Base-by-base conservation (phyloP, 35 echinoderm and acorn worm genomes). In the Lytechinus pictus region DNA sequence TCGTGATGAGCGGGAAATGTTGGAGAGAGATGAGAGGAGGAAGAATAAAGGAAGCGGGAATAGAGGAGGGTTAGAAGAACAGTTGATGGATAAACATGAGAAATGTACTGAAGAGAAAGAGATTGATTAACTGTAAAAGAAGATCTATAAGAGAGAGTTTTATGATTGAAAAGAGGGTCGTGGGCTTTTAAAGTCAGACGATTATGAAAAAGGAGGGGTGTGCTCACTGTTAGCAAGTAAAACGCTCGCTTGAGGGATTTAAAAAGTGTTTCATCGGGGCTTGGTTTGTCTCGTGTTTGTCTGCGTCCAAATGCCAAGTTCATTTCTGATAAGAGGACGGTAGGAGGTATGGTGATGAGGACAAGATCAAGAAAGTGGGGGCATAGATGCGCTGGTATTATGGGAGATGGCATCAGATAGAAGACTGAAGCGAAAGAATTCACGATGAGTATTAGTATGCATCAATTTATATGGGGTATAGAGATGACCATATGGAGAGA, bases 211-310 rank as follows among this genome's bases (percentile, higher is more conserved):
- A 90, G 52, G 88, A 54, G 27, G 88, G 88, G 88, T 6, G 88
- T 6, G 88, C 28, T 44, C 33, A 44, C 33, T 19, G 88, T 44
- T 19, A 90, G 3, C 28, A 90, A 90, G 52, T 44, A 58, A 58
- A 58, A 58, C 9, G 56, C 29, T 44, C 16, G 27, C 28, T 52
- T 33, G 4, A 44, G 1, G 66, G 66, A 24, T 24, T 79, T 79
- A 27, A 90, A 44, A 10, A 33, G 88, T 90, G 88, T 79, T 79
- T 79, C 66, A 79, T 79, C 66, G 4, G 3, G 66, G 66, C 66
- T 79, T 79, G 66, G 66, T n/a, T 79, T 79, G 66, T 79, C 66
- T 79, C 66, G 66, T 24, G 66, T 79, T 79, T 79, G 66, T 79
- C 66, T 79, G 66, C 66, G 7, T 79, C 66, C 5, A 79, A 79